These are phyloP conservation scores for Limnephilus marmoratus DNA, from an alignment of 2,888 invertebrate species.

Conservation along the genomic window DNA sequence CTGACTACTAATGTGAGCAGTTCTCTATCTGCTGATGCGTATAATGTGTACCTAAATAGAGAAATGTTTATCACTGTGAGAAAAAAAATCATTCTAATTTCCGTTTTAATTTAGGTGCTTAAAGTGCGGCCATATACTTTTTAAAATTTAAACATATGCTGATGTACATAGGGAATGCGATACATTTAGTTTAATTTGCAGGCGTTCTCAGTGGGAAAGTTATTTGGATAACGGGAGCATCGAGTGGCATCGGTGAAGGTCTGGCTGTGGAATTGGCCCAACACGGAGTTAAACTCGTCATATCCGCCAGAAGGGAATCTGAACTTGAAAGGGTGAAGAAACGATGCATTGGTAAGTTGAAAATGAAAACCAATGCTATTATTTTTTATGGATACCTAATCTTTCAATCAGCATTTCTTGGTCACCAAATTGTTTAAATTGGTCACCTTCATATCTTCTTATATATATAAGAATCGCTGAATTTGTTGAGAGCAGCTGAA, in stretches of 20 bases:
- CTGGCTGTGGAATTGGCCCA: conserved; percentile 83
- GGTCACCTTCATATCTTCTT: too few species aligned
- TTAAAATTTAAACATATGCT: too few species aligned
- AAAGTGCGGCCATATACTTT: too few species aligned
- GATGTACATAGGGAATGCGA: neutral
- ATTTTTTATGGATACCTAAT: conserved; percentile 55
- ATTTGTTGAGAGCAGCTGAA: too few species aligned
- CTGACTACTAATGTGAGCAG: too few species aligned
- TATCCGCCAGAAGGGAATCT: conserved; percentile 81
- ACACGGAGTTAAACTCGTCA: conserved; percentile 81
- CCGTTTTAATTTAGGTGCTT: neutral
- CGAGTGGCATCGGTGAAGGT: conserved; percentile 89
- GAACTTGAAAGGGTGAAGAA: conserved; percentile 82
- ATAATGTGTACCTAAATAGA: too few species aligned
- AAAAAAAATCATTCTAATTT: neutral
- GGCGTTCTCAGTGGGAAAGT: conserved; percentile 81
- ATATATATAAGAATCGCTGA: too few species aligned
- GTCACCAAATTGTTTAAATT: too few species aligned
- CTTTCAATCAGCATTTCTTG: too few species aligned
- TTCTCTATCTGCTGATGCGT: too few species aligned
- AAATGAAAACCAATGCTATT: neutral
- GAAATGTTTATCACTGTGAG: too few species aligned
- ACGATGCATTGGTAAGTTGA: conserved; percentile 77
- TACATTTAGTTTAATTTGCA: conserved; percentile 67
- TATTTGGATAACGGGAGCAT: conserved; percentile 91